Percentiles rank a stretch among this genome's conserved stretches.
These are phyloP conservation scores for Tragelaphus imberbis DNA, from an alignment of 2,113 vertebrate genomes.

Conservation along the genomic window DNA sequence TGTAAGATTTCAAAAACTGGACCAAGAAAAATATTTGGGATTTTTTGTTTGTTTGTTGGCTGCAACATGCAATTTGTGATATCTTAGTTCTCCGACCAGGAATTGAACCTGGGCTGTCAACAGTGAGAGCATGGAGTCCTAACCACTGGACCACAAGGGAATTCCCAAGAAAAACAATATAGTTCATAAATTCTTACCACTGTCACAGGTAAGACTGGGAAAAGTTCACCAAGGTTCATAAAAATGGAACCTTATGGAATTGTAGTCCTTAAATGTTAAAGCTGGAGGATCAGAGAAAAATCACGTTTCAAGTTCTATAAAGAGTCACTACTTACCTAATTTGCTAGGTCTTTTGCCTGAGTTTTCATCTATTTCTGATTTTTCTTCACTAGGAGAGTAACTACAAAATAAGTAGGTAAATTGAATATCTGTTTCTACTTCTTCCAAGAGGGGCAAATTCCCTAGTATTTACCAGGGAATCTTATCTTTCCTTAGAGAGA, in stretches of 20 bases:
- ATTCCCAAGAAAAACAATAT: neutral
- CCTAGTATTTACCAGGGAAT: neutral
- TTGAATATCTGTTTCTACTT: conserved; percentile 7
- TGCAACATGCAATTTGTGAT: neutral
- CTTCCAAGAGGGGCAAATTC: neutral
- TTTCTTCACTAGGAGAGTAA: conserved; percentile 81
- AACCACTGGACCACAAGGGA: neutral
- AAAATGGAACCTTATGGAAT: neutral
- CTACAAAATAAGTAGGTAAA: conserved; percentile 62
- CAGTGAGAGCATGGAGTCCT: neutral
- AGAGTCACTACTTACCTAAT: conserved; percentile 74
- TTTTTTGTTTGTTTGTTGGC: neutral
- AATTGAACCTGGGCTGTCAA: neutral
- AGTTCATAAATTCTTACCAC: neutral
- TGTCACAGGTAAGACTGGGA: neutral
- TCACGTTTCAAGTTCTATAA: neutral
- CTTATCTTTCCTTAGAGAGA: conserved; percentile 16
- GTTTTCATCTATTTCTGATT: conserved; percentile 78
- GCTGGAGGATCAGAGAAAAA: neutral
- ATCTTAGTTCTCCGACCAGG: neutral
- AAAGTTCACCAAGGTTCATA: neutral
- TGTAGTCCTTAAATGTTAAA: neutral
- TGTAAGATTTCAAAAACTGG: conserved; percentile 2
- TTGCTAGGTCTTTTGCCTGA: conserved; percentile 77
- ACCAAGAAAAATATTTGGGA: neutral